Base-by-base conservation (phyloP, 2,113 vertebrate genomes). In the Oryzias celebensis region DNA sequence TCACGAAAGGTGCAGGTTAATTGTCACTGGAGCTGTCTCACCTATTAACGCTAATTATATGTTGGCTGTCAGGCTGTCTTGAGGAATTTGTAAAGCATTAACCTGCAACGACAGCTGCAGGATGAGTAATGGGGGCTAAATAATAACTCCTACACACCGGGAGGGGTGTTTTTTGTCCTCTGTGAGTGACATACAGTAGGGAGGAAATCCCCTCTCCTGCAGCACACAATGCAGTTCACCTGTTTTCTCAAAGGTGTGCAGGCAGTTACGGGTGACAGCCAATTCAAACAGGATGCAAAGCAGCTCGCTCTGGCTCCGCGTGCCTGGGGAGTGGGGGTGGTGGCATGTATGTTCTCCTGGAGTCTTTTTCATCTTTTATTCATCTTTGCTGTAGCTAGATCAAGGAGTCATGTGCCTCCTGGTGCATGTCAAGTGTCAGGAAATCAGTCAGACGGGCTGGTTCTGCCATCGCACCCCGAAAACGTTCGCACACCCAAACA, bases 351-450 rank as follows among this genome's bases (percentile, higher is more conserved):
- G 84, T 84, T 88, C 85, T 81, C 78, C 75, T 75, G 1, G 5
- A 85, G 83, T 88, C 86, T 84, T 78, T 90, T 89, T 86, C 81
- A 89, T 89, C 86, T 90, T 89, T 90, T 89, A 89, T 90, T 89
- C 89, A 89, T 85, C 79, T 63, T 70, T 0, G 55, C 86, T 84
- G 86, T 71, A 80, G 82, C 68, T 63, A 83, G 87, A 90, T 90
- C 82, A 90, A 89, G 86, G 83, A 87, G 82, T 74, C 82, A 36
- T 76, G 78, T 43, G 87, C 81, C 82, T 87, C 77, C 77, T 58
- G 77, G 75, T 80, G 85, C 86, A 86, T 85, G 86, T 87, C 89
- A 88, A 81, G 81, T 82, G 79, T 88, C 87, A 84, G 83, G 68
- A 80, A 88, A 83, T 83, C 88, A 80, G 82, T 84, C 80, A 84